Conservation (phyloP, 2,888 invertebrate species). For the Dorcus parallelipipedus region DNA sequence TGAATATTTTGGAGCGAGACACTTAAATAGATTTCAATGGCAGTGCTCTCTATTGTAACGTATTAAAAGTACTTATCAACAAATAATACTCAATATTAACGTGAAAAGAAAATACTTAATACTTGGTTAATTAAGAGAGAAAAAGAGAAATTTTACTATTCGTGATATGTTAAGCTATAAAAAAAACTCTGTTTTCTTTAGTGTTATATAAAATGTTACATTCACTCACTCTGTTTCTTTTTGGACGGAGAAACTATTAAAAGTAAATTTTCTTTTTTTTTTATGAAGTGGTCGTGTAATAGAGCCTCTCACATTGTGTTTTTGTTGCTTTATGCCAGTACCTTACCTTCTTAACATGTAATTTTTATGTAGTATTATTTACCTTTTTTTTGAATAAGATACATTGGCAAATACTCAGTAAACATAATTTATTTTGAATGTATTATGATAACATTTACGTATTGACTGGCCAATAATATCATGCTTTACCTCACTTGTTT, state of each 20-base stretch:
- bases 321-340: slow-evolving; percentile 25
- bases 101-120: slow-evolving; percentile 1
- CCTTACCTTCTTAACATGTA: slow-evolving; percentile 14
- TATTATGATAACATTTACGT: not conserved
- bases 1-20: not conserved
- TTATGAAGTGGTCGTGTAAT: no score
- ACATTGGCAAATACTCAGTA: slow-evolving; percentile 23
- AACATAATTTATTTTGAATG: not conserved
- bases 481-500: no score
- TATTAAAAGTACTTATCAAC: slow-evolving; percentile 1
- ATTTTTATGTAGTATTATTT: slow-evolving; percentile 20
- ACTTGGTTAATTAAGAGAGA: not conserved
- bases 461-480: not conserved
- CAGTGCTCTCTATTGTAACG: slow-evolving; percentile 1
- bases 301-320: not conserved
- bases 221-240: no score
- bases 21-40: not conserved
- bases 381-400: slow-evolving; percentile 6
- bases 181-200: no score
- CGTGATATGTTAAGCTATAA: not conserved
- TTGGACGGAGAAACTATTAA: no score
- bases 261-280: no score
- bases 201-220: no score
- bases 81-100: slow-evolving; percentile 9
- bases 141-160: not conserved